Percentiles rank a stretch among this genome's conserved stretches.
Evolutionary conservation across 2,888 invertebrate genomes (phyloP).

Genomic region (Philereme transversata): DNA sequence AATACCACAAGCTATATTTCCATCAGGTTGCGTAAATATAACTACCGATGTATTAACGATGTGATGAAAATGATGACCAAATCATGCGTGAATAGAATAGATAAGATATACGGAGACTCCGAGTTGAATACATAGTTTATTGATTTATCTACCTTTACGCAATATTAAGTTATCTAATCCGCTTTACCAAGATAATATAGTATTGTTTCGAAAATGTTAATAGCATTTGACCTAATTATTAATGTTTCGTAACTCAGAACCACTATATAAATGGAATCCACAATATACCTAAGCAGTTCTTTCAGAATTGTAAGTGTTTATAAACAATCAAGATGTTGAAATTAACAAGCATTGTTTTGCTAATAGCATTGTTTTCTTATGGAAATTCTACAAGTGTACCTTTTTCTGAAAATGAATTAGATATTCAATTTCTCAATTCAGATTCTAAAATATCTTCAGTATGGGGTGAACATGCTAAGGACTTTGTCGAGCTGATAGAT

Average conservation of each 20-base stretch:
- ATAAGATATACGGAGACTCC: constrained; percentile 34
- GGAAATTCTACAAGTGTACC: constrained; percentile 20
- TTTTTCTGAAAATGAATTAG: constrained; percentile 17
- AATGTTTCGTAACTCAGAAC: constrained; percentile 30
- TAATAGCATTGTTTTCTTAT: constrained; percentile 26
- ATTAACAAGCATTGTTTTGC: constrained; percentile 27
- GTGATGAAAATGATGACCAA: constrained; percentile 45
- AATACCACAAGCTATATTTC: constrained; percentile 33
- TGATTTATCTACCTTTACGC: constrained; percentile 28
- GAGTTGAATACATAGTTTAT: constrained; percentile 34
- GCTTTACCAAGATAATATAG: constrained; percentile 29
- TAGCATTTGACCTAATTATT: constrained; percentile 36
- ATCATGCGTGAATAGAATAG: constrained; percentile 40
- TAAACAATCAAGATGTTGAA: constrained; percentile 34
- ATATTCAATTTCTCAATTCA: background rate
- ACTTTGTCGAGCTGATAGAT: constrained; percentile 49
- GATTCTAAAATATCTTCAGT: constrained; percentile 26
- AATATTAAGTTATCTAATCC: constrained; percentile 31
- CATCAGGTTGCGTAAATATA: constrained; percentile 38
- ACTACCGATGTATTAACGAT: constrained; percentile 41
- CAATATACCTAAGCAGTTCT: constrained; percentile 13
- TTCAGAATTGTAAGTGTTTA: constrained; percentile 12
- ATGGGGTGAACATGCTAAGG: constrained; percentile 46
- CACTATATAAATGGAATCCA: constrained; percentile 29
- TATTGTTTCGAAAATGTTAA: constrained; percentile 31